These are phyloP conservation scores for Tridacna gigas DNA, from an alignment of 2,888 invertebrate genomes.

Conservation along the genomic window DNA sequence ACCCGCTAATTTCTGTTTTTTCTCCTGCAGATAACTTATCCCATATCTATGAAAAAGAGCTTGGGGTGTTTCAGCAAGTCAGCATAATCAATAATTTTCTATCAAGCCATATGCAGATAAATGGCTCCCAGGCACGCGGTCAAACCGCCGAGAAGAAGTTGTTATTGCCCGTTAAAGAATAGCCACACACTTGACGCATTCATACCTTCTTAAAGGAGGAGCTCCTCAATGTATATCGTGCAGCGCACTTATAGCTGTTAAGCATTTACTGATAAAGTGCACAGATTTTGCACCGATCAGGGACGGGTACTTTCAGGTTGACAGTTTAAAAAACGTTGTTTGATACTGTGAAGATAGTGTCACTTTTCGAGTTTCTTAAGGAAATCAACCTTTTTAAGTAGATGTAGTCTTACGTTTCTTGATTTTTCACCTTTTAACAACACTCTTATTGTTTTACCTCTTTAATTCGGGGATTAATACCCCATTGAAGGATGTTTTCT, in stretches of 20 bases:
- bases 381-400: neutral
- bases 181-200: constrained; percentile 4
- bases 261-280: constrained; percentile 16
- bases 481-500: too few relatives aligned
- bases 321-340: neutral
- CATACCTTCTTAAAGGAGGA: constrained; percentile 15
- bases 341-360: neutral
- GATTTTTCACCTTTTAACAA: too few relatives aligned
- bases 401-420: too few relatives aligned
- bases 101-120: constrained; percentile 13
- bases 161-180: constrained; percentile 6
- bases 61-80: neutral
- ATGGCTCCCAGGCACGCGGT: neutral
- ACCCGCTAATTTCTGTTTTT: constrained; percentile 18
- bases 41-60: neutral
- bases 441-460: too few relatives aligned
- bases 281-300: constrained; percentile 8
- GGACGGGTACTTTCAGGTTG: neutral
- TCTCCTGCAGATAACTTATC: constrained; percentile 19
- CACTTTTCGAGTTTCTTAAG: neutral
- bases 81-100: constrained; percentile 16
- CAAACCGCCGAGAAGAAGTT: constrained; percentile 18
- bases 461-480: too few relatives aligned
- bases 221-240: neutral
- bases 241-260: neutral